Evolutionary conservation across 2,113 vertebrate genomes (phyloP).

Genomic region (Bettongia penicillata): DNA sequence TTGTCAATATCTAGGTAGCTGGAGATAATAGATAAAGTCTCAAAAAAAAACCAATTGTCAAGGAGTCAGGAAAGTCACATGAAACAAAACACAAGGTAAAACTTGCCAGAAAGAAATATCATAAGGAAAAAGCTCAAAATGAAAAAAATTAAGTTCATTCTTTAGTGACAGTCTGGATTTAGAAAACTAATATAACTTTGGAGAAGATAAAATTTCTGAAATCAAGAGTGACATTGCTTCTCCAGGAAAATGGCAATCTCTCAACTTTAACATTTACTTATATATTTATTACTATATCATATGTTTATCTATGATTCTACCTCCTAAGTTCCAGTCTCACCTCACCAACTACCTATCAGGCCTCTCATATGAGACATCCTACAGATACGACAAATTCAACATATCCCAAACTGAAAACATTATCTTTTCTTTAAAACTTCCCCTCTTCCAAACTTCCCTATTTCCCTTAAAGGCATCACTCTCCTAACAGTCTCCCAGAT

Average conservation of each 20-base stretch:
- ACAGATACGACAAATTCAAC: too few relatives aligned
- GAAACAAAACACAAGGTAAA: constrained; percentile 97
- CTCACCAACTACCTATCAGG: background rate
- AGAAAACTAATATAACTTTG: constrained; percentile 99
- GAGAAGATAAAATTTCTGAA: constrained; percentile 97
- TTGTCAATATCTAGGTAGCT: background rate
- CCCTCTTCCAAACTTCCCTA: too few relatives aligned
- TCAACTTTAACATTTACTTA: too few relatives aligned
- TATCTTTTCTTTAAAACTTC: too few relatives aligned
- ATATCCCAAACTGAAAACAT: too few relatives aligned
- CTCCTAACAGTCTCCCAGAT: too few relatives aligned
- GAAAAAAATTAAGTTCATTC: constrained; percentile 94
- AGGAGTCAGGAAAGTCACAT: constrained; percentile 87
- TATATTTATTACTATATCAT: background rate
- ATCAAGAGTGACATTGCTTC: constrained; percentile 97
- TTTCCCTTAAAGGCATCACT: too few relatives aligned
- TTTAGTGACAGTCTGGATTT: constrained; percentile 97
- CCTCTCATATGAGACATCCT: too few relatives aligned
- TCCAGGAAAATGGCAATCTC: constrained; percentile 88
- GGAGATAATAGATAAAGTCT: constrained; percentile 86
- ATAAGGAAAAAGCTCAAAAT: constrained; percentile 90
- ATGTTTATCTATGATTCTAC: background rate
- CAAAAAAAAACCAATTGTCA: constrained; percentile 88
- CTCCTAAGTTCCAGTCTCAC: background rate
- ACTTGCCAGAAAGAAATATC: constrained; percentile 92